Evolutionary conservation across 2,113 vertebrate genomes (phyloP).

Genomic region (Ophthalmolycus amberensis): DNA sequence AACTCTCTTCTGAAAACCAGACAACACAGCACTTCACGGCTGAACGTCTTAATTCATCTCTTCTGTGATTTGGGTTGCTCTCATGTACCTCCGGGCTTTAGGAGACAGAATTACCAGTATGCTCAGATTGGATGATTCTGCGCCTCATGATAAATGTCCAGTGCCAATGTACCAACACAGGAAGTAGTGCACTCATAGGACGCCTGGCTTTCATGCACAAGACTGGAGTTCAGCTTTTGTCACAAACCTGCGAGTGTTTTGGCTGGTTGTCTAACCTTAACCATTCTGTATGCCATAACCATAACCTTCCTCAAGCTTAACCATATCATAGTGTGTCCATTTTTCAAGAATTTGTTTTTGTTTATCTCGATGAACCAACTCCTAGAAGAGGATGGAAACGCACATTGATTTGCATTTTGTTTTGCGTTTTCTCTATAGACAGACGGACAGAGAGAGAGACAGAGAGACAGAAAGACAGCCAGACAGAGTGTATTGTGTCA

Average conservation of each 20-base stretch:
- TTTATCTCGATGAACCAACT: not conserved
- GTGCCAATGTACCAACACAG: not conserved
- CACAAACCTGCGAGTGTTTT: not conserved
- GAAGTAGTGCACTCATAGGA: not conserved
- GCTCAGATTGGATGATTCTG: slow-evolving; percentile 1
- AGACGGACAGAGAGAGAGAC: slow-evolving; percentile 6
- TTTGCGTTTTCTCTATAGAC: not conserved
- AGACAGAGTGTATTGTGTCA: slow-evolving; percentile 17
- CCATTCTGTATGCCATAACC: not conserved
- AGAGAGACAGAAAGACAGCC: not conserved
- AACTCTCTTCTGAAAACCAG: slow-evolving; percentile 19
- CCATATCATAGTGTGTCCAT: not conserved
- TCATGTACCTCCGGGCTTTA: slow-evolving; percentile 11
- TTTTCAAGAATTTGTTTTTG: not conserved
- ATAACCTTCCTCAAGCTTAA: not conserved
- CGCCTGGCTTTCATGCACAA: not conserved
- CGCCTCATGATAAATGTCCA: not conserved
- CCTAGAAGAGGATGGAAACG: not conserved
- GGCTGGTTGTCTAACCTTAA: not conserved
- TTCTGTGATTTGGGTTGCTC: slow-evolving; percentile 21
- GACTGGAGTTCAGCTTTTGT: not conserved
- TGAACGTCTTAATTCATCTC: slow-evolving; percentile 15
- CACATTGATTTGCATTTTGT: not conserved
- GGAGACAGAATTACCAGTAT: not conserved
- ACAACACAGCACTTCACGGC: slow-evolving; percentile 27